Conservation (phyloP, 2,888 invertebrate species). For the Heliothis peltigera region DNA sequence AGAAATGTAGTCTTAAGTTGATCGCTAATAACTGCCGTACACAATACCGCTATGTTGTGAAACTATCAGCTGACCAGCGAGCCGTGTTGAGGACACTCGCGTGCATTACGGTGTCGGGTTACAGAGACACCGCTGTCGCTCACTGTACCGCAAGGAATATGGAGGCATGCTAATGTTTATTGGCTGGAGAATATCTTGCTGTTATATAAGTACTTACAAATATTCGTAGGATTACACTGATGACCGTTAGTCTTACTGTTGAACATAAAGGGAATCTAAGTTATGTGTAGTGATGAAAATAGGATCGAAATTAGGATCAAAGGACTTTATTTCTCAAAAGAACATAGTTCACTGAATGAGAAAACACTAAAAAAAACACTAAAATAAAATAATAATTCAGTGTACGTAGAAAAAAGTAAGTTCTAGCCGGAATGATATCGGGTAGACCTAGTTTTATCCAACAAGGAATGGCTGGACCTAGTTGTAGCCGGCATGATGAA, state of each 20-base stretch:
- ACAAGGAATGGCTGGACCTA: too few relatives aligned
- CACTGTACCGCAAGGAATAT: constrained; percentile 16
- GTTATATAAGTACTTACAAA: background rate
- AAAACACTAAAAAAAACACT: too few relatives aligned
- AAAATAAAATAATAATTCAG: too few relatives aligned
- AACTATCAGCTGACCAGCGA: constrained; percentile 22
- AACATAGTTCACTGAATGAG: too few relatives aligned
- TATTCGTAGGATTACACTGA: background rate
- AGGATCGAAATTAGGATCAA: too few relatives aligned
- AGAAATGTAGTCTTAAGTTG: constrained; percentile 12
- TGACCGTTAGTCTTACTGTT: background rate
- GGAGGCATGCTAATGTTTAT: constrained; percentile 18
- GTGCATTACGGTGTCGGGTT: constrained; percentile 55
- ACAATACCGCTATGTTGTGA: constrained; percentile 30
- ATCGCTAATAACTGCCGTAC: constrained; percentile 2
- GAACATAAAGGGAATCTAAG: background rate
- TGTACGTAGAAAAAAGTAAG: too few relatives aligned
- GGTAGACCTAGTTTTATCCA: too few relatives aligned
- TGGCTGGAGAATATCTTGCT: constrained; percentile 4
- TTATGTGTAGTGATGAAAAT: too few relatives aligned
- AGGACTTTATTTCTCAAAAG: too few relatives aligned
- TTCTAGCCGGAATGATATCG: too few relatives aligned
- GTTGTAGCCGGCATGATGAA: too few relatives aligned
- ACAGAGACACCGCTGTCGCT: constrained; percentile 29
- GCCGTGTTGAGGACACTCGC: constrained; percentile 36